These are phyloP conservation scores for Pungitius pungitius DNA, from an alignment of 2,113 vertebrate species.

Conservation along the genomic window DNA sequence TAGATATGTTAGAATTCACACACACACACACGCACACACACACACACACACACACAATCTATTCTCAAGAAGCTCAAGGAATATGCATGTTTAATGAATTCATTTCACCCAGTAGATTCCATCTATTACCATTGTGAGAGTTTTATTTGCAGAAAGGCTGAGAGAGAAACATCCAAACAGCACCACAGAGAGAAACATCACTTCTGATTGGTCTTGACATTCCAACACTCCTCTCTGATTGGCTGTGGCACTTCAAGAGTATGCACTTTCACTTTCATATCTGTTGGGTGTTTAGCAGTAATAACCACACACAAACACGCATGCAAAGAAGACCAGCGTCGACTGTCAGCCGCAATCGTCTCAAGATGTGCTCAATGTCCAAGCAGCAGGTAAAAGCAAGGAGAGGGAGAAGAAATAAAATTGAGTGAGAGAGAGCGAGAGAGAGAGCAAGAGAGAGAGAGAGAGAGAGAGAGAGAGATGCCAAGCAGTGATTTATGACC, in stretches of 20 bases:
- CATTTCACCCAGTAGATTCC: constrained; percentile 26
- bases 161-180: constrained; percentile 21
- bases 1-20: constrained; percentile 47
- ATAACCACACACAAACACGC: constrained; percentile 48
- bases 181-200: constrained; percentile 42
- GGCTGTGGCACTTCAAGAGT: constrained; percentile 61
- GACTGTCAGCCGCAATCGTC: constrained; percentile 64
- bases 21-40: not conserved
- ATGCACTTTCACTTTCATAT: constrained; percentile 59
- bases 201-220: constrained; percentile 67
- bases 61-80: constrained; percentile 18
- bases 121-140: constrained; percentile 16
- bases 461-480: constrained; percentile 57
- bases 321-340: constrained; percentile 60
- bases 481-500: constrained; percentile 79
- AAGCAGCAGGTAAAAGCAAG: constrained; percentile 49
- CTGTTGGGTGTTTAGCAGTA: constrained; percentile 46
- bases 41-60: constrained; percentile 3
- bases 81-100: constrained; percentile 21
- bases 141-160: constrained; percentile 18
- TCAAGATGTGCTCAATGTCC: constrained; percentile 51
- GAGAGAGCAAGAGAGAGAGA: constrained; percentile 20
- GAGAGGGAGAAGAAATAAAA: not conserved
- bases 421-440: constrained; percentile 4
- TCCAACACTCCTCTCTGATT: constrained; percentile 61